Percentiles rank a stretch among this genome's conserved stretches.
phyloP scores from a whole-genome alignment of 2,797 vertebrate species.

The Malacoctenus gilli region DNA sequence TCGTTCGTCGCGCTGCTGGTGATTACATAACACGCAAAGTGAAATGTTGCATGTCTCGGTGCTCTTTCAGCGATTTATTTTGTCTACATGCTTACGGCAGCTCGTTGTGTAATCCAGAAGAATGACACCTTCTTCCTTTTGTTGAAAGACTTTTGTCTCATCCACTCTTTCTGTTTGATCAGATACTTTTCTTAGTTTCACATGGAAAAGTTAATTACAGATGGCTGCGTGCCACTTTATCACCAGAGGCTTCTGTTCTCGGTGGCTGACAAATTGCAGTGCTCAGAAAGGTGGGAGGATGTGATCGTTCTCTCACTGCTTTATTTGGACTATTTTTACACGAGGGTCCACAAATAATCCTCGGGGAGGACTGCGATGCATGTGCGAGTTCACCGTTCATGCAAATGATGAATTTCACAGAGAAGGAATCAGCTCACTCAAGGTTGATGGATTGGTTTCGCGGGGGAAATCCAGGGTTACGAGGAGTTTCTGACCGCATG shows the following conservation, averaged over 20 bases:
- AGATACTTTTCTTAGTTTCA: background rate
- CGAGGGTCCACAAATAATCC: constrained; percentile 1
- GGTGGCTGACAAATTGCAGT: constrained; percentile 4
- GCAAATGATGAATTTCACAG: background rate
- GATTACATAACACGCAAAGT: constrained; percentile 25
- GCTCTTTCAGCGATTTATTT: no score
- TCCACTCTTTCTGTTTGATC: background rate
- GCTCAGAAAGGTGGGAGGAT: background rate
- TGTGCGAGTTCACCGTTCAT: constrained; percentile 1
- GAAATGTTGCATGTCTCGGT: constrained; percentile 23
- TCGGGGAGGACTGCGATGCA: background rate
- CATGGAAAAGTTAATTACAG: background rate
- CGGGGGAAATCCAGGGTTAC: background rate
- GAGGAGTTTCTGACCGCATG: background rate
- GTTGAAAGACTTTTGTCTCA: background rate
- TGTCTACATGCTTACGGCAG: no score
- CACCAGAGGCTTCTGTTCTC: constrained; percentile 9
- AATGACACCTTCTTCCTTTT: background rate
- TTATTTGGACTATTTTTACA: background rate
- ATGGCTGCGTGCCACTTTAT: background rate
- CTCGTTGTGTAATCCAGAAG: background rate
- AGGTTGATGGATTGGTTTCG: background rate
- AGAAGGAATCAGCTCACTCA: no score
- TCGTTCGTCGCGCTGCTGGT: background rate
- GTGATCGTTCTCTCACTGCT: background rate